Conservation (phyloP, 2,888 invertebrate genomes). For the Drosophila merina region DNA sequence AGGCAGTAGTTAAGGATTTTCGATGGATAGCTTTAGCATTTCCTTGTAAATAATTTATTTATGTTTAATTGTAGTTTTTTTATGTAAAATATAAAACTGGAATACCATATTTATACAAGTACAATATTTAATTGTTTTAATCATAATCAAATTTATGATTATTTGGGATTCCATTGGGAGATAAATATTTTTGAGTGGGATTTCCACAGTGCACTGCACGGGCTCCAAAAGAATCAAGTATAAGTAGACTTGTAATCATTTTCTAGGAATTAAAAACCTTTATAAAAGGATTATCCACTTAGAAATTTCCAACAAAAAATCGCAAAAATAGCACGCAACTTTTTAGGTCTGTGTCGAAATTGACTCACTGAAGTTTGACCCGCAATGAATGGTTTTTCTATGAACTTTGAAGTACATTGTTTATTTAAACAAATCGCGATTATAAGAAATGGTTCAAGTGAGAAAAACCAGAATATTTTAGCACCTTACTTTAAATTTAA, state of each 20-base stretch:
- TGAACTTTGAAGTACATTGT: constrained; percentile 10
- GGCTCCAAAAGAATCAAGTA: too few species aligned
- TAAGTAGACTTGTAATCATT: too few species aligned
- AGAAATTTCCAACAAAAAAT: neutral
- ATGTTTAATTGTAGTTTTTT: neutral
- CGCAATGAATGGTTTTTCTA: constrained; percentile 1
- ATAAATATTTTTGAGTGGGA: too few species aligned
- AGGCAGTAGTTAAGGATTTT: neutral
- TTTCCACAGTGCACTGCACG: too few species aligned
- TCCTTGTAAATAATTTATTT: constrained; percentile 12
- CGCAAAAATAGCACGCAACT: constrained; percentile 12
- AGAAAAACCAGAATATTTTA: neutral
- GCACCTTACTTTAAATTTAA: neutral
- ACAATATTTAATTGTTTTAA: too few species aligned
- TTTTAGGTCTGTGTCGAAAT: neutral
- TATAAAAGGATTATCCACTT: too few species aligned
- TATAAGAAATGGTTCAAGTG: neutral
- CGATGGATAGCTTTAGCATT: too few species aligned
- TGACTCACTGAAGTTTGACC: constrained; percentile 8
- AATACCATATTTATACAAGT: neutral
- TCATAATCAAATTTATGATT: too few species aligned
- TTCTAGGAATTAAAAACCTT: too few species aligned
- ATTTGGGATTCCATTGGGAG: too few species aligned
- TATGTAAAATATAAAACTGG: neutral
- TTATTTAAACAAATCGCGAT: constrained; percentile 8